A percentile compares a stretch with the other conserved stretches of the same genome.
These are phyloP conservation scores for Corythaeola cristata DNA, from an alignment of 2,113 vertebrate genomes.

Conservation along the genomic window DNA sequence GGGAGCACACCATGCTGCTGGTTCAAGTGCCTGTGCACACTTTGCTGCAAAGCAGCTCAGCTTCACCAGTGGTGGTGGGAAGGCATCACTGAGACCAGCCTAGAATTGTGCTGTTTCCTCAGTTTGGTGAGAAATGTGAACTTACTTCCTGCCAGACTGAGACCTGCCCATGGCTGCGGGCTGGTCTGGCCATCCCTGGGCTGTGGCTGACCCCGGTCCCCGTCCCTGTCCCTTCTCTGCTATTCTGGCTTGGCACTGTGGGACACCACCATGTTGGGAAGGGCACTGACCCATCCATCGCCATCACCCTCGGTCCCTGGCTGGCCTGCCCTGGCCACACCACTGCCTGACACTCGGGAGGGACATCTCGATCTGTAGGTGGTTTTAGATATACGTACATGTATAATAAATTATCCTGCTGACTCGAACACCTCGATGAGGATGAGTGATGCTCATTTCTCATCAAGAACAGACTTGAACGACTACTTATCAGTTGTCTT, in stretches of 20 bases:
- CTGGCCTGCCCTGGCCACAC: neutral
- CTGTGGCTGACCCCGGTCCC: neutral
- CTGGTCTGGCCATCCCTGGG: neutral
- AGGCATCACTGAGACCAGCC: neutral
- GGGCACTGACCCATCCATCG: neutral
- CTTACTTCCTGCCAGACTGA: neutral
- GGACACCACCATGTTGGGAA: neutral
- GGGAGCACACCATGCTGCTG: neutral
- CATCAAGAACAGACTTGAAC: neutral
- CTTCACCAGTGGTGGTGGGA: neutral
- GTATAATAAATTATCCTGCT: neutral
- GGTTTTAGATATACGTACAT: neutral
- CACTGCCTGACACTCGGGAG: neutral
- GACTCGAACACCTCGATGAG: fast-evolving
- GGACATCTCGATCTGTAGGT: neutral
- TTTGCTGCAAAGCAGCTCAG: neutral
- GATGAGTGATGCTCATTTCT: neutral
- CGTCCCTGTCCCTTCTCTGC: neutral
- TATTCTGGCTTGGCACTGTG: neutral
- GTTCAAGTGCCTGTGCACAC: fast-evolving
- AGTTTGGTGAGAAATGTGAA: neutral
- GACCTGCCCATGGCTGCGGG: fast-evolving
- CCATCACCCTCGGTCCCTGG: fast-evolving
- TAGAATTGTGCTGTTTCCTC: neutral
- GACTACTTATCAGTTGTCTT: neutral